phyloP scores from a whole-genome alignment of 2,888 invertebrate genomes.

The Hypena proboscidalis region DNA sequence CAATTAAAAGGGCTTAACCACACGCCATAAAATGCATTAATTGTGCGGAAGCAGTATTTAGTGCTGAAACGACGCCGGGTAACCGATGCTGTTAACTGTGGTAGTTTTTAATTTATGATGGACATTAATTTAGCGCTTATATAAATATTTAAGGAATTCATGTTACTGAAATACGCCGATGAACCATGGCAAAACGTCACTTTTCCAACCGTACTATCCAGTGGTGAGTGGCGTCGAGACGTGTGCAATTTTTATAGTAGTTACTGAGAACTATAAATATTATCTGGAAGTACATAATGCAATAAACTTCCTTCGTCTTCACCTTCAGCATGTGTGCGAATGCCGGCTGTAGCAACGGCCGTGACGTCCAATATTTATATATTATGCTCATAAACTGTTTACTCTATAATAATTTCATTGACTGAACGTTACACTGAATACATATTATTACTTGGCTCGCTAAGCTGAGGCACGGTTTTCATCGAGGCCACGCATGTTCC shows the following conservation, averaged over 20 bases:
- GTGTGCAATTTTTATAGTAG: slow-evolving; percentile 73
- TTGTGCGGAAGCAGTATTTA: slow-evolving; percentile 23
- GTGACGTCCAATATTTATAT: slow-evolving; percentile 72
- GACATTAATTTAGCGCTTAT: slow-evolving; percentile 36
- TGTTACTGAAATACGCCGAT: slow-evolving; percentile 39
- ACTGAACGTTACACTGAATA: slow-evolving; percentile 66
- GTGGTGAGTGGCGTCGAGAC: slow-evolving; percentile 49
- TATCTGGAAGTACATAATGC: slow-evolving; percentile 67
- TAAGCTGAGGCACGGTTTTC: slow-evolving; percentile 34
- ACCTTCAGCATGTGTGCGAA: slow-evolving; percentile 65
- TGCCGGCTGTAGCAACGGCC: slow-evolving; percentile 70
- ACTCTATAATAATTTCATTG: slow-evolving; percentile 78
- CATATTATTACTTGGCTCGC: slow-evolving; percentile 37
- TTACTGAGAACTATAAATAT: slow-evolving; percentile 77
- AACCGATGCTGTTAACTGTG: slow-evolving; percentile 26
- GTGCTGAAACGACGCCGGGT: slow-evolving; percentile 16
- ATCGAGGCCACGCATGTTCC: slow-evolving; percentile 27
- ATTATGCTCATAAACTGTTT: slow-evolving; percentile 73
- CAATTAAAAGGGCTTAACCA: slow-evolving; percentile 15
- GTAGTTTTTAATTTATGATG: slow-evolving; percentile 39
- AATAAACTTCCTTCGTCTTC: slow-evolving; percentile 78
- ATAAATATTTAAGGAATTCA: slow-evolving; percentile 45
- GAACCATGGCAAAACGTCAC: slow-evolving; percentile 36
- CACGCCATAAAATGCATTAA: slow-evolving; percentile 12
- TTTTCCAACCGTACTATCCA: slow-evolving; percentile 42